These are phyloP conservation scores for Rhegmatorhina hoffmannsi DNA, from an alignment of 2,113 vertebrate genomes.

Conservation along the genomic window DNA sequence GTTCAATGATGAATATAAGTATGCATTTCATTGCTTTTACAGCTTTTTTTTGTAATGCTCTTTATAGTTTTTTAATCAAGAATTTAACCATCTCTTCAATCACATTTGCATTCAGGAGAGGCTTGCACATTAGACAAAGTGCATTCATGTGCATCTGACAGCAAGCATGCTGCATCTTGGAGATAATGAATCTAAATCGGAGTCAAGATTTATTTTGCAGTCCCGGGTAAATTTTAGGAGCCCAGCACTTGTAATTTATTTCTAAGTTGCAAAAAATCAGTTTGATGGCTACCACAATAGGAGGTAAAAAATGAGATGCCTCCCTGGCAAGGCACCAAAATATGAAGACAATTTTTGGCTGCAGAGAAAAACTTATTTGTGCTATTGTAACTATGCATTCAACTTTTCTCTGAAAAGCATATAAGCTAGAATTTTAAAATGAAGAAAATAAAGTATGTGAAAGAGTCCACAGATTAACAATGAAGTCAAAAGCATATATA, in stretches of 20 bases:
- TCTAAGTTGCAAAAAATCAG: background rate
- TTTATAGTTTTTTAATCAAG: background rate
- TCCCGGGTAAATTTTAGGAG: background rate
- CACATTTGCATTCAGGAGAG: background rate
- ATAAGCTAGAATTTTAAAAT: background rate
- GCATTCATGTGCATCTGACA: slow-evolving; percentile 16
- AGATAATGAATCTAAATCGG: background rate
- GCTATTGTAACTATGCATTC: background rate
- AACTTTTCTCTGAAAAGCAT: background rate
- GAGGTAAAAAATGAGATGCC: background rate
- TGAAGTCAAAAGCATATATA: background rate
- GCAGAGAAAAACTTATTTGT: background rate
- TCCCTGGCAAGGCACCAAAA: background rate
- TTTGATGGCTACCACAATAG: background rate
- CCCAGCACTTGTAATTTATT: background rate
- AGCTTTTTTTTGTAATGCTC: background rate
- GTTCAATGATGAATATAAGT: background rate
- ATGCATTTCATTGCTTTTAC: background rate
- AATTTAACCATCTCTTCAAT: background rate
- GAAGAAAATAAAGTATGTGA: background rate
- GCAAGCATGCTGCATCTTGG: background rate
- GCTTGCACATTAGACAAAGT: background rate
- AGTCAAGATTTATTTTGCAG: background rate
- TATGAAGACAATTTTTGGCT: background rate
- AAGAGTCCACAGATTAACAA: background rate